Base-by-base conservation (phyloP, 2,113 vertebrate genomes). In the Dermatemys mawii region DNA sequence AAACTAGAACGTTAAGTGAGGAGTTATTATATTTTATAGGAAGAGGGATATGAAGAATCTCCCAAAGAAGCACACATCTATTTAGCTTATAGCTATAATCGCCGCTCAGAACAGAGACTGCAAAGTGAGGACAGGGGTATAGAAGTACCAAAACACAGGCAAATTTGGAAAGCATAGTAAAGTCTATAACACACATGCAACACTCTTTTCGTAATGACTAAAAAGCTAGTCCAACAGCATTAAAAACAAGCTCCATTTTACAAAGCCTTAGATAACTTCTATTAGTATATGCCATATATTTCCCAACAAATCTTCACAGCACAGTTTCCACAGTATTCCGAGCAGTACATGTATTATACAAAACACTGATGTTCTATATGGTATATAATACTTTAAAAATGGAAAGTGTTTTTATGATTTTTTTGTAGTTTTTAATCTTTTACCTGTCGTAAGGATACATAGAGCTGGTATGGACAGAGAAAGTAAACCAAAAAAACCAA, bases 81-180 rank as follows among this genome's bases (percentile, higher is more conserved):
- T 82, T 96, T 95, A 93, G 93, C 90, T 83, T 83, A 78, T 70
- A 92, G 90, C 1, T 93, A 88, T 67, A 63, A 17, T 89, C 84
- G 41, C 85, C 93, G 78, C 27, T 95, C 93, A 95, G 89, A 92
- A 29, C 11, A 88, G 51, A 85, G 55, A n/a, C 67, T 75, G 83
- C 11, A 67, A 57, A 92, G 55, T 9, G 57, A 84, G 24, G 4
- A 48, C 12, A 3, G 67, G 76, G 79, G 7, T 81, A 91, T 1
- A 0, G 46, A 92, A 73, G 73, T 7, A 49, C 48, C n/a, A 88
- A 54, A 80, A 54, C 50, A 3, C 13, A 41, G 0, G 11, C 0
- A 50, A 41, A 93, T 88, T 50, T 81, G 9, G 10, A 53, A 70
- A 90, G 24, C n/a, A 53, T 41, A 44, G 3, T 48, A 55, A 83